phyloP scores from a whole-genome alignment of 2,113 vertebrate genomes.

The Xenopus tropicalis region UCB_Xtro_10.0 CM004445.2:117460001-117460500 shows the following conservation, averaged over 20 bases:
- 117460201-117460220: conserved; percentile 73
- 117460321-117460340: conserved; percentile 66
- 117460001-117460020: conserved; percentile 53
- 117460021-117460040: conserved; percentile 43
- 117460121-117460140: conserved; percentile 61
- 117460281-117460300: conserved; percentile 71
- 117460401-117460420: neutral
- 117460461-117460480: too few species aligned
- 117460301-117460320: conserved; percentile 77
- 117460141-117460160: conserved; percentile 72
- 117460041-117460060: conserved; percentile 66
- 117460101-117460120: conserved; percentile 68
- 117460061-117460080: conserved; percentile 58
- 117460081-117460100: conserved; percentile 63
- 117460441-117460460: too few species aligned
- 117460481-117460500: too few species aligned
- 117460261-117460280: conserved; percentile 66
- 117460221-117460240: conserved; percentile 69
- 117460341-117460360: too few species aligned
- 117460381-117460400: neutral
- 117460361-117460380: too few species aligned
- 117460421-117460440: too few species aligned
- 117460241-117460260: conserved; percentile 54
- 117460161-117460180: conserved; percentile 53
- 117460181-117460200: conserved; percentile 53